Percentiles rank a stretch among this genome's conserved stretches.
Conservation (phyloP, 2,888 invertebrate genomes). For the Callinectes sapidus region DNA sequence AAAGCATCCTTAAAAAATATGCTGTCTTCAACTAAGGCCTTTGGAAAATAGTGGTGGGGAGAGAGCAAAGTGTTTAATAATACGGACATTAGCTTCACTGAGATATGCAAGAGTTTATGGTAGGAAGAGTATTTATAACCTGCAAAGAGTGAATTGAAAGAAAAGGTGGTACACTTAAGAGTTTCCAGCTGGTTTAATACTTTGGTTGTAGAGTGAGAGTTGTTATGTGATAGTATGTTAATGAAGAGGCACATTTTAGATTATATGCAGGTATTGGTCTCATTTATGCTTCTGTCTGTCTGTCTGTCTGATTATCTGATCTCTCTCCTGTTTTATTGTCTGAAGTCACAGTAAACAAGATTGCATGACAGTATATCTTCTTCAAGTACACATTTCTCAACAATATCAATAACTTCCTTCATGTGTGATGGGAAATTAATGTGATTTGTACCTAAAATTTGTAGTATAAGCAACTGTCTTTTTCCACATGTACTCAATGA, state of each 20-base stretch:
- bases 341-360: background rate
- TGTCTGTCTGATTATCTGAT: background rate
- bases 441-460: background rate
- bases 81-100: too few species aligned
- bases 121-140: background rate
- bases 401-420: background rate
- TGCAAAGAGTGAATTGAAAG: accelerated
- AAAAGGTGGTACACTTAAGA: too few species aligned
- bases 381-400: background rate
- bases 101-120: too few species aligned
- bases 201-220: too few species aligned
- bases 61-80: too few species aligned
- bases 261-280: background rate
- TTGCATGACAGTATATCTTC: background rate
- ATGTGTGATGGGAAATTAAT: background rate
- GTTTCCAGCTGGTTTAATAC: too few species aligned
- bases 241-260: background rate
- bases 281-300: background rate
- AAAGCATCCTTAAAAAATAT: too few species aligned
- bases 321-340: background rate
- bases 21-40: too few species aligned
- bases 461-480: background rate
- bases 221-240: too few species aligned
- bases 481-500: background rate
- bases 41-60: too few species aligned